These are phyloP conservation scores for Rotaria socialis DNA, from an alignment of 2,888 invertebrate species.

Conservation along the genomic window DNA sequence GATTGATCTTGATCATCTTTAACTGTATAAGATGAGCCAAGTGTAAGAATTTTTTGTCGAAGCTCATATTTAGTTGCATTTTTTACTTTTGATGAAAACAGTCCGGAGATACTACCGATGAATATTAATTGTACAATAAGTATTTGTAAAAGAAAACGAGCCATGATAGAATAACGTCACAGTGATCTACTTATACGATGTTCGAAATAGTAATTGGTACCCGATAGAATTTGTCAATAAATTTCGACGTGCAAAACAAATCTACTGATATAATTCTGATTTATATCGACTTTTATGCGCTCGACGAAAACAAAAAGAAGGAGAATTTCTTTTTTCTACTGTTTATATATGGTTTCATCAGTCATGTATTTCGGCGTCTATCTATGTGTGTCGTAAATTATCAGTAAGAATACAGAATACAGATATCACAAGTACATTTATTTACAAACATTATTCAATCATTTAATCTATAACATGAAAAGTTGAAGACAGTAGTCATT, in stretches of 20 bases:
- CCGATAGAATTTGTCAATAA: not conserved
- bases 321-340: not conserved
- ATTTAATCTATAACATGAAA: not conserved
- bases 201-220: not conserved
- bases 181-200: not conserved
- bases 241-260: not conserved
- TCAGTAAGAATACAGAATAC: not conserved
- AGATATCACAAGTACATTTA: not conserved
- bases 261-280: not conserved
- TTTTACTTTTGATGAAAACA: not conserved
- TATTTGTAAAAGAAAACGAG: not conserved
- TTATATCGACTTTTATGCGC: not conserved
- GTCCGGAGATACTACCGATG: not conserved
- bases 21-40: constrained; percentile 5
- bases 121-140: not conserved
- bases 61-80: constrained; percentile 13
- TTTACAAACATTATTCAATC: not conserved
- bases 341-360: not conserved
- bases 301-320: not conserved
- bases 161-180: not conserved
- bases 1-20: constrained; percentile 13
- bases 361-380: not conserved
- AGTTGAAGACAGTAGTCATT: not conserved
- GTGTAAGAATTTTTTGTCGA: constrained; percentile 27
- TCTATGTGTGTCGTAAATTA: not conserved